Conservation (phyloP, 2,888 invertebrate genomes). For the Mechanitis messenoides region DNA sequence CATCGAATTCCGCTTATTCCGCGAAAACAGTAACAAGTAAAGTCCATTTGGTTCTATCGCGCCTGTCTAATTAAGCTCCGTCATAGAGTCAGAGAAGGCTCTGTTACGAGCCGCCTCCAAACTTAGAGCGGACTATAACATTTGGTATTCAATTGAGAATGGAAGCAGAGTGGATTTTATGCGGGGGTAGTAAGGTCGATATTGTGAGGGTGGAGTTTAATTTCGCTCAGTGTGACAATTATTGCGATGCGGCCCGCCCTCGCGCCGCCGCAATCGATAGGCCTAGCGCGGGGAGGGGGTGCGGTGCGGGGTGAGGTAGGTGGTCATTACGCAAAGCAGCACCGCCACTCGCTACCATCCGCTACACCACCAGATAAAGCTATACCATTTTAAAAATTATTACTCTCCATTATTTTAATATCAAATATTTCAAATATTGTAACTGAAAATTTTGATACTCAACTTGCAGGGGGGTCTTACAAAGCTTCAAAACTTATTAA, state of each 20-base stretch:
- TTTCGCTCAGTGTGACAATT: slow-evolving; percentile 74
- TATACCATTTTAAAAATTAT: slow-evolving; percentile 33
- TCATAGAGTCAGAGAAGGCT: slow-evolving; percentile 76
- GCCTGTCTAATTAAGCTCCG: slow-evolving; percentile 76
- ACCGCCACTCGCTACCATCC: slow-evolving; percentile 32
- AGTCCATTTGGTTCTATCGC: slow-evolving; percentile 72
- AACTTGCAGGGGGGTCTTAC: not conserved
- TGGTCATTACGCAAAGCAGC: slow-evolving; percentile 75
- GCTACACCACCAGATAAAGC: slow-evolving; percentile 28
- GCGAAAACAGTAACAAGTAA: slow-evolving; percentile 68
- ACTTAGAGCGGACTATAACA: slow-evolving; percentile 72
- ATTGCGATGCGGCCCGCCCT: slow-evolving; percentile 73
- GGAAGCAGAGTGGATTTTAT: slow-evolving; percentile 53
- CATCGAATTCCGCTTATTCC: slow-evolving; percentile 47
- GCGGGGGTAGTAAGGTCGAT: slow-evolving; percentile 63
- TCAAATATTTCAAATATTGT: not conserved
- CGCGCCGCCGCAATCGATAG: slow-evolving; percentile 83
- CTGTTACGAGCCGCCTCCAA: slow-evolving; percentile 73
- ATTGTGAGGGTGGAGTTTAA: slow-evolving; percentile 59
- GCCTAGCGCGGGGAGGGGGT: slow-evolving; percentile 79
- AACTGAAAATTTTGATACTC: not conserved
- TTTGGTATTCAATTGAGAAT: slow-evolving; percentile 62
- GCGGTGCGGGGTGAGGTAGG: slow-evolving; percentile 47
- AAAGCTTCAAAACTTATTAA: slow-evolving; percentile 1
- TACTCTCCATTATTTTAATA: not conserved